Evolutionary conservation across 2,888 invertebrate species (phyloP).

Genomic region (Apamea epomidion): DNA sequence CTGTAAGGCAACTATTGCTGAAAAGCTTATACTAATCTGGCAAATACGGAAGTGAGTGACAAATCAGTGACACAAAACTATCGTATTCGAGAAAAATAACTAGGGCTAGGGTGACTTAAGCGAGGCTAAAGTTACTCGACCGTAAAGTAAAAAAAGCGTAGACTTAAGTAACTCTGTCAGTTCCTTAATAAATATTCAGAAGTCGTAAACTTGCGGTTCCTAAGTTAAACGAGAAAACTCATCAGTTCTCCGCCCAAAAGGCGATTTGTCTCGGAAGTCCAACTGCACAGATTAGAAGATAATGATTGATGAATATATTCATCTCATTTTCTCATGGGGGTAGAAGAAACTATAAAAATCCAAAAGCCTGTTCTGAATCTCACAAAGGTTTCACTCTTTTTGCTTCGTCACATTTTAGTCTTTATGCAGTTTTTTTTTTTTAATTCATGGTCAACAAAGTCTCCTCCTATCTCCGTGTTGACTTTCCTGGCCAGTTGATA

Average conservation of each 20-base stretch:
- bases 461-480: background rate
- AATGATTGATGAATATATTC: constrained; percentile 42
- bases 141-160: background rate
- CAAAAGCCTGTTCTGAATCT: background rate
- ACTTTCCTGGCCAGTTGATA: background rate
- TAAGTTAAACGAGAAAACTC: constrained; percentile 52
- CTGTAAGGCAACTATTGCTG: background rate
- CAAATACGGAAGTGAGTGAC: no score
- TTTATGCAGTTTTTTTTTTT: background rate
- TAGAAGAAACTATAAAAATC: background rate
- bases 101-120: background rate
- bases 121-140: background rate
- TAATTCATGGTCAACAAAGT: background rate
- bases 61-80: background rate
- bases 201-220: constrained; percentile 44
- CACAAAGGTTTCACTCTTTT: background rate
- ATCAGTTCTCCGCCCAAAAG: constrained; percentile 45
- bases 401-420: background rate
- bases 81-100: background rate
- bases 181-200: constrained; percentile 51
- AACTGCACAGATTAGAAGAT: constrained; percentile 23
- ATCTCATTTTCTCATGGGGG: background rate
- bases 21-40: background rate
- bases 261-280: constrained; percentile 48
- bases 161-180: constrained; percentile 24